These are phyloP conservation scores for Azorinus chamasolen DNA, from an alignment of 2,888 invertebrate species.

Conservation along the genomic window DNA sequence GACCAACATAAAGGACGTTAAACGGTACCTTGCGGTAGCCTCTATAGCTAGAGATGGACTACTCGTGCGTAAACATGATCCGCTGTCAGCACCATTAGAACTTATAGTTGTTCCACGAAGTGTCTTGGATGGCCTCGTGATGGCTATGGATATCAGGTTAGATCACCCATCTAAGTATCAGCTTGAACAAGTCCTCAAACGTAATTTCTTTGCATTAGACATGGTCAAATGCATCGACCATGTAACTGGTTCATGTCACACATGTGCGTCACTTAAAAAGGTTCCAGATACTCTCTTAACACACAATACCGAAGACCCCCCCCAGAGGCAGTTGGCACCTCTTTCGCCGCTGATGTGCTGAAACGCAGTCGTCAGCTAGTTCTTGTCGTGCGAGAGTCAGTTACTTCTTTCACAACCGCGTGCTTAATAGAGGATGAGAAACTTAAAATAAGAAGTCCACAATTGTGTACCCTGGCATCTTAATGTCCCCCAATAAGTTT, in stretches of 20 bases:
- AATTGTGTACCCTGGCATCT: no score
- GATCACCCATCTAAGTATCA: conserved; percentile 59
- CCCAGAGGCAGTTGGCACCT: conserved; percentile 44
- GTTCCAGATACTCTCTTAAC: conserved; percentile 2
- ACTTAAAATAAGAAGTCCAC: no score
- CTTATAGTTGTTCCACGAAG: conserved; percentile 15
- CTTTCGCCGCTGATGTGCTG: conserved; percentile 70
- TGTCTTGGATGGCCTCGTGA: conserved; percentile 15
- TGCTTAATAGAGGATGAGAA: conserved; percentile 50
- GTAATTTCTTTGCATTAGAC: conserved; percentile 63
- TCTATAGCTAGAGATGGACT: conserved; percentile 56
- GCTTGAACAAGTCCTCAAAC: conserved; percentile 29
- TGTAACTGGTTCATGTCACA: conserved; percentile 21
- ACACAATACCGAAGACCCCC: conserved; percentile 15
- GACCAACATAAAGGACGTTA: conserved; percentile 53
- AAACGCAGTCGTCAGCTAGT: conserved; percentile 60
- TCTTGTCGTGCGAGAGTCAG: conserved; percentile 31
- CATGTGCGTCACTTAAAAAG: conserved; percentile 27
- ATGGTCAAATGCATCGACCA: conserved; percentile 41
- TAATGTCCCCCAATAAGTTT: no score
- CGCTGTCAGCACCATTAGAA: conserved; percentile 3
- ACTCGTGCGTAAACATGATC: conserved; percentile 11
- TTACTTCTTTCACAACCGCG: conserved; percentile 5
- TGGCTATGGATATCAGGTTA: conserved; percentile 20
- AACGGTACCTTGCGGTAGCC: conserved; percentile 52